Evolutionary conservation across 2,888 invertebrate species (phyloP).

Genomic region (Caenorhabditis uteleia): DNA sequence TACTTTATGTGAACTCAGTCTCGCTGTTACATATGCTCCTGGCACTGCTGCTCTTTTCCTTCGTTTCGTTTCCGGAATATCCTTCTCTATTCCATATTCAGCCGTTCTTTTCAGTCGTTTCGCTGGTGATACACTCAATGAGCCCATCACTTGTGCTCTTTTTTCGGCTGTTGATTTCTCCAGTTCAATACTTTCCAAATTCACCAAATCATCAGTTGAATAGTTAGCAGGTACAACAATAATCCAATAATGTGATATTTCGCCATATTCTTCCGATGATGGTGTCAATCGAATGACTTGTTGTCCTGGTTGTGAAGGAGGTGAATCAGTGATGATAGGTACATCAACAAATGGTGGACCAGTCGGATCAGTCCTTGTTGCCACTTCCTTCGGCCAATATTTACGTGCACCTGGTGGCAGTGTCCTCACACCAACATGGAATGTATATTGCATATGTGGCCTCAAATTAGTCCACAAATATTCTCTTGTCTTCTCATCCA

Average conservation of each 20-base stretch:
- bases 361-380: slow-evolving; percentile 56
- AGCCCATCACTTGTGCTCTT: slow-evolving; percentile 28
- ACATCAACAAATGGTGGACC: slow-evolving; percentile 65
- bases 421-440: slow-evolving; percentile 62
- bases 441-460: slow-evolving; percentile 65
- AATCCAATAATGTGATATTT: slow-evolving; percentile 93
- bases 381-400: slow-evolving; percentile 64
- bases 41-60: slow-evolving; percentile 17
- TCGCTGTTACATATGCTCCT: slow-evolving; percentile 65
- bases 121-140: slow-evolving; percentile 41
- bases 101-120: slow-evolving; percentile 37
- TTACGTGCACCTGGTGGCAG: slow-evolving; percentile 48
- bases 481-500: slow-evolving; percentile 43
- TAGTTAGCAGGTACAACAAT: slow-evolving; percentile 87
- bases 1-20: slow-evolving; percentile 54
- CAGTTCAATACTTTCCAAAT: slow-evolving; percentile 46
- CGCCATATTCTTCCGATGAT: slow-evolving; percentile 96
- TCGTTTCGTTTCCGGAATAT: slow-evolving; percentile 2
- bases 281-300: slow-evolving; percentile 74
- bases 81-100: not conserved
- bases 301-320: slow-evolving; percentile 40
- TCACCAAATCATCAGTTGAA: slow-evolving; percentile 48
- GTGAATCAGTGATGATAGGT: slow-evolving; percentile 54
- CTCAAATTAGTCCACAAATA: slow-evolving; percentile 60
- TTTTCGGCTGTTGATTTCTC: slow-evolving; percentile 46